Evolutionary conservation across 2,888 invertebrate species (phyloP), one percentile per base, ranked within the genome.

Genomic region (Apotomis betuletana): DNA sequence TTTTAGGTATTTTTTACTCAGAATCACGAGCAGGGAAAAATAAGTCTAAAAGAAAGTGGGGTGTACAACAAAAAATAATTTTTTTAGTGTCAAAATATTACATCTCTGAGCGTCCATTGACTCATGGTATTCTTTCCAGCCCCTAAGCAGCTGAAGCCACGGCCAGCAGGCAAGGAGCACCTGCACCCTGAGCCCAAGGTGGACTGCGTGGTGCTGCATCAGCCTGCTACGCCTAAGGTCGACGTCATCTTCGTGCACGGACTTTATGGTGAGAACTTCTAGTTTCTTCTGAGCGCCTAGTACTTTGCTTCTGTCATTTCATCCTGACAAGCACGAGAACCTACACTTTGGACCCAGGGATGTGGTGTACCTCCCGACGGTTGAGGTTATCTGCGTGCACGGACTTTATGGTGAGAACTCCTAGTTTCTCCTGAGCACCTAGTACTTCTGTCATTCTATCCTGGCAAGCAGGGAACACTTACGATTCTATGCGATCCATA

Each of bases 241-340:
- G 98, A 98, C 83, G 95, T 98, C 36, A 95, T 98, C 27, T 97
- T 98, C 81, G 95, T 98, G 0, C 98, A 98, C 81, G 98, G 97
- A 4, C 88, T 97, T 0, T 95, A 96, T 80, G 97, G 96, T 93
- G 75, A 82, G 83, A 55, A 36, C 27, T 58, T 27, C 46, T 46
- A 8, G 9, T 27, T 15, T 15, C 9, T 46, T 27, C 46, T 60
- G 13, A 3, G 41, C 41, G 6, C 59, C 59, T 59, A 44, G 59
- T 59, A 41, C 59, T 49, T 49, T 49, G 0, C 9, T 10, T 8
- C 49, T 9, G 49, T 49, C 27, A 27, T 27, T 27, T 27, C 27
- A 27, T 27, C 27, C 27, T 27, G 27, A 2, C 27, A 27, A 27
- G 27, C 27, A n/a, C 27, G 5, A 41, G 90, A 87, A 92, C 77